Percentiles rank a stretch among this genome's conserved stretches.
phyloP scores from a whole-genome alignment of 2,797 vertebrate species.

The Glyptemys insculpta region DNA sequence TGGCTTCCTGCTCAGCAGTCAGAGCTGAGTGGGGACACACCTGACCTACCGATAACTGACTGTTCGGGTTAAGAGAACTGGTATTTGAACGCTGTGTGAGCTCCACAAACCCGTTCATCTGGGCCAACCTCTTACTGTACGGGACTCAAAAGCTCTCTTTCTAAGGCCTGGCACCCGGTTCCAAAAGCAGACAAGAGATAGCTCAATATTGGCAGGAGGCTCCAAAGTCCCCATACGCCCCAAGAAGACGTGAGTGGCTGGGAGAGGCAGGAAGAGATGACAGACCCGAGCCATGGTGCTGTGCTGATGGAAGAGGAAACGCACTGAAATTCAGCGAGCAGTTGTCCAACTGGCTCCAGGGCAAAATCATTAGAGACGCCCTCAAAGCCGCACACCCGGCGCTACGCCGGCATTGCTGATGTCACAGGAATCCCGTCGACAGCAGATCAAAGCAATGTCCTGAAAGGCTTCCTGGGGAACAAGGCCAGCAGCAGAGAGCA shows the following conservation, averaged over 20 bases:
- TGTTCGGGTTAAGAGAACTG: neutral
- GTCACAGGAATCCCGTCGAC: neutral
- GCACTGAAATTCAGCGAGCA: too few species aligned
- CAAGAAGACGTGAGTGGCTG: neutral
- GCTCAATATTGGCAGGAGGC: neutral
- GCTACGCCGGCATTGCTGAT: too few species aligned
- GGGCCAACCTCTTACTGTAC: neutral
- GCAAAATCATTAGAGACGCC: too few species aligned
- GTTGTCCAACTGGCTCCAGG: too few species aligned
- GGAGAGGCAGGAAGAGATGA: neutral
- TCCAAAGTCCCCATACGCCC: neutral
- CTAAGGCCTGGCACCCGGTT: neutral
- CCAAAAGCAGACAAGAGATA: neutral
- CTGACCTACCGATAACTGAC: too few species aligned
- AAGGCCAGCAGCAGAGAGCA: neutral
- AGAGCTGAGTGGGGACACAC: too few species aligned
- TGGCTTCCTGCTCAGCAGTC: neutral
- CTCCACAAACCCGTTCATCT: neutral
- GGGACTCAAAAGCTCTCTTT: neutral
- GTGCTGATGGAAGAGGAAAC: too few species aligned
- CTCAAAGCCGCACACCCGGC: neutral
- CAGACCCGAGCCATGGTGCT: neutral
- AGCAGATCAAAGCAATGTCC: neutral
- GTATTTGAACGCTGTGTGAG: neutral
- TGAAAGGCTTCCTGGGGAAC: neutral